These are phyloP conservation scores for Kuschelorhynchus macadamiae DNA, from an alignment of 2,888 invertebrate genomes.

Conservation along the genomic window DNA sequence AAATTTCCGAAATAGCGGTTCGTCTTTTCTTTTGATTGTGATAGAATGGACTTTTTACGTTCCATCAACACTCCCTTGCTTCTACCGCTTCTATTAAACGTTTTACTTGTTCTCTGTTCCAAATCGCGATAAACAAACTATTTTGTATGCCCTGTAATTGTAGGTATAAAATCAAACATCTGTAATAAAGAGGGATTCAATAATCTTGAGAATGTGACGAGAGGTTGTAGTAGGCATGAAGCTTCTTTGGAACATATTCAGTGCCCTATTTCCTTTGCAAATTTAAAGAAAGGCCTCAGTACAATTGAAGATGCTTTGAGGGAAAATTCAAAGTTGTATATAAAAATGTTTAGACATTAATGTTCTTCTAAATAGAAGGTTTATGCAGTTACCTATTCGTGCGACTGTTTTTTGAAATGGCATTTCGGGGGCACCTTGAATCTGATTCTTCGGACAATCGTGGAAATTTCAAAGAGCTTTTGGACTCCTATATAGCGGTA, in stretches of 20 bases:
- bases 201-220: slow-evolving; percentile 10
- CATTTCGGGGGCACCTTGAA: slow-evolving; percentile 27
- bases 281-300: slow-evolving; percentile 10
- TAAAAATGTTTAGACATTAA: slow-evolving; percentile 27
- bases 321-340: slow-evolving; percentile 24
- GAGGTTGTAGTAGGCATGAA: slow-evolving; percentile 14
- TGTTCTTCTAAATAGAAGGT: slow-evolving; percentile 31
- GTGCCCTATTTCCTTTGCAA: slow-evolving; percentile 1
- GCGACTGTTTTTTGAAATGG: slow-evolving; percentile 25
- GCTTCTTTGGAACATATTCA: slow-evolving; percentile 18
- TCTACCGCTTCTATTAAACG: no score
- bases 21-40: no score
- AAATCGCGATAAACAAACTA: no score
- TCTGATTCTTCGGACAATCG: slow-evolving; percentile 16
- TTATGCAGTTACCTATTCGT: slow-evolving; percentile 27
- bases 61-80: no score
- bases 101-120: no score
- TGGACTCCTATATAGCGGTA: slow-evolving; percentile 18
- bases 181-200: no score
- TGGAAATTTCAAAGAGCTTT: slow-evolving; percentile 32
- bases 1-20: no score
- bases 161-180: no score
- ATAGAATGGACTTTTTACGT: no score
- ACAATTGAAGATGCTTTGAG: slow-evolving; percentile 22
- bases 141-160: no score